Percentiles rank a stretch among this genome's conserved stretches.
Evolutionary conservation across 2,888 invertebrate genomes (phyloP).

Genomic region (Isotomurus palustris): DNA sequence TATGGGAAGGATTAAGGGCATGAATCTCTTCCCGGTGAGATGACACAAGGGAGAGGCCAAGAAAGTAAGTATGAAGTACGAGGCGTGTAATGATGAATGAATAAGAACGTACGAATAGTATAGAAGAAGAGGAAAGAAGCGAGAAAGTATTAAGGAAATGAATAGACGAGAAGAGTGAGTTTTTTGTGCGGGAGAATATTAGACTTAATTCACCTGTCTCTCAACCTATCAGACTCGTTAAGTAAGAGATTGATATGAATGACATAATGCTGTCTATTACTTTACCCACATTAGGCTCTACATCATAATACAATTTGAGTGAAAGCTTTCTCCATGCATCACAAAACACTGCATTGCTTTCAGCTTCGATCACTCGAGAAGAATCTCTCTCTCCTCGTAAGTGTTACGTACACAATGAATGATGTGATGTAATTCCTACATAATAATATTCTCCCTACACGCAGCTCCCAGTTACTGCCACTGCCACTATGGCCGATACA

Average conservation of each 20-base stretch:
- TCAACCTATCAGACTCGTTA: conserved; percentile 4
- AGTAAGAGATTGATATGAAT: conserved; percentile 15
- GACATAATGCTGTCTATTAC: conserved; percentile 12
- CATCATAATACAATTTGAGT: conserved; percentile 11
- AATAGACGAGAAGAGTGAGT: not conserved
- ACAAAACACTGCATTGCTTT: too few relatives aligned
- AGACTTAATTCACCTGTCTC: conserved; percentile 13
- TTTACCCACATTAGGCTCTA: conserved; percentile 5
- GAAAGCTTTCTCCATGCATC: too few relatives aligned
- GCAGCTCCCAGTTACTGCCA: too few relatives aligned
- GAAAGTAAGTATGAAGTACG: not conserved
- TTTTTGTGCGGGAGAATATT: conserved; percentile 12
- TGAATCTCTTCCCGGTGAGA: not conserved
- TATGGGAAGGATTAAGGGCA: not conserved
- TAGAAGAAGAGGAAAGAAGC: not conserved
- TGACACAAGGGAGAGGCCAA: not conserved
- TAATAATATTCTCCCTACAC: too few relatives aligned
- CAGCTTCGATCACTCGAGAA: too few relatives aligned
- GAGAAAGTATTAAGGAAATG: not conserved
- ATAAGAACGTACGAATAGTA: not conserved
- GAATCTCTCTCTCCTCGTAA: too few relatives aligned
- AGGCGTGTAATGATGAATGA: not conserved
- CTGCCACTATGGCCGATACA: too few relatives aligned
- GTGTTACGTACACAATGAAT: too few relatives aligned
- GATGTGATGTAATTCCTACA: too few relatives aligned